Base-by-base conservation (phyloP, 2,888 invertebrate species). In the Galeopsomyia nigrocyanea region DNA sequence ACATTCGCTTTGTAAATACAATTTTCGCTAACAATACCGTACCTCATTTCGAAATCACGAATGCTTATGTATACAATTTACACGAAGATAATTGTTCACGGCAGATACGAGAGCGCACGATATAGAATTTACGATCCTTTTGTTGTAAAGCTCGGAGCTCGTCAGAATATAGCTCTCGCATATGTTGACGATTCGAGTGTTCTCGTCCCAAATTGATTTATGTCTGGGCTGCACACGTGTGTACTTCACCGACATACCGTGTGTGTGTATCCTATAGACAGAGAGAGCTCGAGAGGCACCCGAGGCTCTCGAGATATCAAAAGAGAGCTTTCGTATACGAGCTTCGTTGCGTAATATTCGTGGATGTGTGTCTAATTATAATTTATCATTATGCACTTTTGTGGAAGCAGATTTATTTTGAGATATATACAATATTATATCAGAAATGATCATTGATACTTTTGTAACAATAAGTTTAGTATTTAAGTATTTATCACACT, bases 181-280 rank as follows among this genome's bases (percentile, higher is more conserved):
- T 46, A 39, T 17, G 31, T 39, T 51, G 51, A 55, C 61, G 55
- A 71, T 47, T 66, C 56, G 17, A 56, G 47, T 58, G 26, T 65
- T 51, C 55, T 61, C 49, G 17, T 49, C 46, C 46, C 22, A 62
- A 39, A 66, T 71, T 62, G 68, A 55, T 39, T 62, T 68, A 55
- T 19, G 58, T 68, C 57, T 31, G 39, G 39, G 57, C 26, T 2
- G 49, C 46, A 19, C 47, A 56, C 62, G 55, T 55, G 62, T 49
- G 46, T 9, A 19, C 7, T 3, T 1, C 10, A 39, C 7, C 7
- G 39, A 13, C 7, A 39, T 1, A 39, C 17, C 70, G 39, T 26
- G 19, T 31, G 3, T n/a, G n/a, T n/a, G n/a, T n/a, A n/a, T n/a
- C n/a, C n/a, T n/a, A 50, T 51, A 55, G 26, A 22, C 53, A 26